Conservation (phyloP, 2,888 invertebrate genomes). For the Pristionchus mayeri region DNA sequence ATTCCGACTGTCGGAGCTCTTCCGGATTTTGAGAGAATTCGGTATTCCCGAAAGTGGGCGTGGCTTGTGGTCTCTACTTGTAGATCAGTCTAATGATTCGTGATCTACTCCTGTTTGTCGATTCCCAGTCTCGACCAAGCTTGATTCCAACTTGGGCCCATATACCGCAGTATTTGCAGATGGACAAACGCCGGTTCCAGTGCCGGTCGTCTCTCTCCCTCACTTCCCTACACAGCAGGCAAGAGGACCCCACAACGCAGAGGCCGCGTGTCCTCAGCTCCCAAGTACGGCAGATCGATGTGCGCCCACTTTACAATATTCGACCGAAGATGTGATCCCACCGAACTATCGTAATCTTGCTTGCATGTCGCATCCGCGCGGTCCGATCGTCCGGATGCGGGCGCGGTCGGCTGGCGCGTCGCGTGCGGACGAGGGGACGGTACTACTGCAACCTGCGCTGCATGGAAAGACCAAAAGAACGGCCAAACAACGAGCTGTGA, state of each 20-base stretch:
- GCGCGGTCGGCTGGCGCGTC: background rate
- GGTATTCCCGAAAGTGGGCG: too few relatives aligned
- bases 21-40: too few relatives aligned
- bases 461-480: background rate
- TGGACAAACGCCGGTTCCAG: too few relatives aligned
- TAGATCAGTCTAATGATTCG: too few relatives aligned
- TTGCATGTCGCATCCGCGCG: background rate
- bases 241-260: background rate
- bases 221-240: slow-evolving; percentile 6
- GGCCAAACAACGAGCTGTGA: background rate
- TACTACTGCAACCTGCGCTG: background rate
- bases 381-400: background rate
- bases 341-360: too few relatives aligned
- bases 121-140: too few relatives aligned
- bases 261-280: background rate
- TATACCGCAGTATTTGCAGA: too few relatives aligned
- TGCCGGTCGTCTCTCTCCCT: slow-evolving; percentile 32
- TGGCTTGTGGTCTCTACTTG: too few relatives aligned
- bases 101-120: too few relatives aligned
- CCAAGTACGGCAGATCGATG: slow-evolving; percentile 24
- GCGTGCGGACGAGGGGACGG: background rate
- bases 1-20: too few relatives aligned
- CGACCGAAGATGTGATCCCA: too few relatives aligned
- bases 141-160: too few relatives aligned
- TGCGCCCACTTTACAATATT: background rate